Conservation (phyloP, 2,797 vertebrate genomes). For the Taenioides sp. region DNA sequence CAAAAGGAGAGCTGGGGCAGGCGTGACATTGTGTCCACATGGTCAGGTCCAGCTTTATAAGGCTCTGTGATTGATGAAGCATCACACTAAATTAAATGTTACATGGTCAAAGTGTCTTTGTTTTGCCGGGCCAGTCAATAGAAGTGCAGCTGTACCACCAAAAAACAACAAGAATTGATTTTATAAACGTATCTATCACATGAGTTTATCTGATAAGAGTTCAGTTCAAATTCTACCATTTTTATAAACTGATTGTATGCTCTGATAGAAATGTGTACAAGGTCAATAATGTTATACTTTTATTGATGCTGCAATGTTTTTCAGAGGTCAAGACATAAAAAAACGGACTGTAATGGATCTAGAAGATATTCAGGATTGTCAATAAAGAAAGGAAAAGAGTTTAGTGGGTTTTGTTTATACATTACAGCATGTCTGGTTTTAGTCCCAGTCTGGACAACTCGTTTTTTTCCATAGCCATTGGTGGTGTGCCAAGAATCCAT, state of each 20-base stretch:
- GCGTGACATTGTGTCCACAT: slow-evolving; percentile 3
- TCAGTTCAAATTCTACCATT: background rate
- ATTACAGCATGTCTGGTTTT: no score
- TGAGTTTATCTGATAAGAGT: background rate
- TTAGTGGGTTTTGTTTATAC: no score
- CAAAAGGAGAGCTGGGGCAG: slow-evolving; percentile 38
- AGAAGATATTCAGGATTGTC: background rate
- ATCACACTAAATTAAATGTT: slow-evolving; percentile 33
- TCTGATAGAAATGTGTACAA: background rate
- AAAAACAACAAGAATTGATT: slow-evolving; percentile 11
- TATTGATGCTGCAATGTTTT: background rate
- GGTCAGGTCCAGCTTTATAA: slow-evolving; percentile 25
- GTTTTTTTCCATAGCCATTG: no score
- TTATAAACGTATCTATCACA: slow-evolving; percentile 6
- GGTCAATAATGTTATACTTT: background rate
- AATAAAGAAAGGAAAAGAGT: background rate
- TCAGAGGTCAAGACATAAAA: background rate
- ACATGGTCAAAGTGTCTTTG: slow-evolving; percentile 30
- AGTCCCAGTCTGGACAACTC: no score
- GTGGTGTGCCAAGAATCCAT: no score
- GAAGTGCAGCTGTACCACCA: background rate
- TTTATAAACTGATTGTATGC: background rate
- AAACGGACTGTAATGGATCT: background rate
- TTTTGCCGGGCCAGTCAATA: slow-evolving; percentile 6
- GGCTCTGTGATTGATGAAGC: slow-evolving; percentile 31